A percentile compares a stretch with the other conserved stretches of the same genome.
phyloP scores from a whole-genome alignment of 2,888 invertebrate genomes.

The Brachyptera putata region DNA sequence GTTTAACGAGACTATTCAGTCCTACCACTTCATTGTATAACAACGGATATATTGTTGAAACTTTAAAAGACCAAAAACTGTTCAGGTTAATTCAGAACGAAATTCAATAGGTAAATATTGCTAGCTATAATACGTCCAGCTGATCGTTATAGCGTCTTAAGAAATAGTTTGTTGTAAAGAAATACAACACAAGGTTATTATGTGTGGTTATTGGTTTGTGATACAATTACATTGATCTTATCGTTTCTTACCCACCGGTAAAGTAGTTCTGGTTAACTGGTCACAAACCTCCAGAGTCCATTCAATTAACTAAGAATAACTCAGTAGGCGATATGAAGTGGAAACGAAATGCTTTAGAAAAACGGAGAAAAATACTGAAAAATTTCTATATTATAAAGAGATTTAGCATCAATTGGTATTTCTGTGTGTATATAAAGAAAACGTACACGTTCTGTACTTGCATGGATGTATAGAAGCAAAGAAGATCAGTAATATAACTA shows the following conservation, averaged over 20 bases:
- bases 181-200: too few relatives aligned
- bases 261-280: background rate
- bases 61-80: conserved; percentile 16
- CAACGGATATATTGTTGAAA: background rate
- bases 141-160: conserved; percentile 1
- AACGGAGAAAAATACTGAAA: background rate
- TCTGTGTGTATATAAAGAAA: too few relatives aligned
- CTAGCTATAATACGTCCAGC: conserved; percentile 11
- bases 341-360: background rate
- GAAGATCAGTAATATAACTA: background rate
- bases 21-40: conserved; percentile 12
- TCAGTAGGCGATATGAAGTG: conserved; percentile 5
- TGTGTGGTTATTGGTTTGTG: conserved; percentile 16
- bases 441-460: background rate
- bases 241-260: background rate
- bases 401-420: conserved; percentile 11
- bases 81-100: conserved; percentile 16
- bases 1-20: conserved; percentile 9
- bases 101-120: conserved; percentile 27
- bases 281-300: background rate
- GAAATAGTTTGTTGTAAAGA: background rate
- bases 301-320: conserved; percentile 5
- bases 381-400: background rate
- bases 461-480: background rate
- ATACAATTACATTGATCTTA: conserved; percentile 10